Base-by-base conservation (phyloP, 2,113 vertebrate genomes). In the Labrus mixtus region DNA sequence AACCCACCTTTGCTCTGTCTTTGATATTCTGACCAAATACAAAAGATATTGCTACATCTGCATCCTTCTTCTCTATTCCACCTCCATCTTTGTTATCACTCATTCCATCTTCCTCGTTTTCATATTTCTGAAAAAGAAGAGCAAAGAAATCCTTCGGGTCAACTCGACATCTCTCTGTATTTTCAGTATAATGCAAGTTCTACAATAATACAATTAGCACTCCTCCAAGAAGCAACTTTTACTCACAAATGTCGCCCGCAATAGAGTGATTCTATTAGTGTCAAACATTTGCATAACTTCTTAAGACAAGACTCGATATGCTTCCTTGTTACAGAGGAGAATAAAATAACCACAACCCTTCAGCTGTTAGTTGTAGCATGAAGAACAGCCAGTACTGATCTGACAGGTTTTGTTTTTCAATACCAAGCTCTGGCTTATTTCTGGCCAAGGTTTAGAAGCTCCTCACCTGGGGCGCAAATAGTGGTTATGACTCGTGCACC, bases 1-100 rank as follows among this genome's bases (percentile, higher is more conserved):
- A 71, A 81, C 81, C 20, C 17, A 99, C 98, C 96, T 99, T 99
- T 79, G 97, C 97, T 94, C 98, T 95, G 76, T 99, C 97, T 92
- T 97, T 95, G 82, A 99, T 93, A 92, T 99, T 99, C 70, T 99
- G 97, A 72, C 97, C 98, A 86, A 99, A 99, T 20, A 99, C 95
- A 73, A 99, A 99, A 0, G 95, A 95, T 66, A 95, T 94, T 70
- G 96, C 96, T 37, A 95, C 78, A 48, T 85, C 93, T 15, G 91
- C 78, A 11, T 97, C 96, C 3, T 89, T 91, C 69, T 93, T 93
- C 65, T 94, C 95, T 76, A 78, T 94, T 82, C 86, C 92, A 58
- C 55, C 91, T 54, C 95, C 96, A 4, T 94, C 95, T 73, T 94
- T 92, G 83, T 89, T 75, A 68, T 71, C 63, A 82, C 82, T 68